Percentiles rank a stretch among this genome's conserved stretches.
phyloP scores from a whole-genome alignment of 2,113 vertebrate genomes.

The Anolis carolinensis region DNA sequence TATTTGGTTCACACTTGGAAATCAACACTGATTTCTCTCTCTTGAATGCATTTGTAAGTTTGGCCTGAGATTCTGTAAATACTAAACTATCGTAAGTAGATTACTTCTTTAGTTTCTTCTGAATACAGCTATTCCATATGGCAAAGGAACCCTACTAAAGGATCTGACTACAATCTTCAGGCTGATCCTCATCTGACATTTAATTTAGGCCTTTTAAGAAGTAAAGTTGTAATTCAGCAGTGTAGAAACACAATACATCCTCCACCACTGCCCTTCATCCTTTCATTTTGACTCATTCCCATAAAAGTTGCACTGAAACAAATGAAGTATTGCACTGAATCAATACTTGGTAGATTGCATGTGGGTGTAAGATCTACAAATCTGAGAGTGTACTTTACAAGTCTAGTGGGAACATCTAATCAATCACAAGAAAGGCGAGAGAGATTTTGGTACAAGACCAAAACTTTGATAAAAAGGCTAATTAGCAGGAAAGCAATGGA shows the following conservation, averaged over 20 bases:
- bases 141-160: neutral
- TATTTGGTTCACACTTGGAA: neutral
- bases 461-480: conserved; percentile 22
- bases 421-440: conserved; percentile 1
- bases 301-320: neutral
- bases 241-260: neutral
- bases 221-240: neutral
- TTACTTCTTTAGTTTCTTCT: neutral
- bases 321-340: neutral
- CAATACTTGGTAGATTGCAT: neutral
- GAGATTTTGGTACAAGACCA: conserved; percentile 18
- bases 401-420: conserved; percentile 18
- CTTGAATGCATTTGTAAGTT: neutral
- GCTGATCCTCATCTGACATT: neutral
- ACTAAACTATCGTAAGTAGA: neutral
- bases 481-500: conserved; percentile 27
- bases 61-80: neutral
- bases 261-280: neutral
- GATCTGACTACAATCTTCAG: neutral
- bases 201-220: neutral
- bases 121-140: neutral
- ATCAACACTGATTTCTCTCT: neutral
- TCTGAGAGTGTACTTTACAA: conserved; percentile 13
- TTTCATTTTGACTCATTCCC: neutral
- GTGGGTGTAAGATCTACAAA: neutral